Evolutionary conservation across 1,140 invertebrate genomes (phyloP).

Genomic region (Teleogryllus occipitalis): DNA sequence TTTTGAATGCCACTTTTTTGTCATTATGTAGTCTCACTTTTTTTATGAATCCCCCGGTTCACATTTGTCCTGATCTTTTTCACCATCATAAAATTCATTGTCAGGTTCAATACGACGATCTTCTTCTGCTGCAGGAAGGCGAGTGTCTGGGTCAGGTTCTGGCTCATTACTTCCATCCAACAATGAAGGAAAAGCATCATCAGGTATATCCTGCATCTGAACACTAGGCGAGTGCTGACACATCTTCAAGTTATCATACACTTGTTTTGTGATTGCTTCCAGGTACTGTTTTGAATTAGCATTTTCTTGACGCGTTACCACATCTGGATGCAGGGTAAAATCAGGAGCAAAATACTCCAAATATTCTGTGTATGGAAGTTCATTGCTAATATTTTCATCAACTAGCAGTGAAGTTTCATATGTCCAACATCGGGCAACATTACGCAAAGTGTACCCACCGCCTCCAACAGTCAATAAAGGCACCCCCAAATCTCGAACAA

Average conservation of each 20-base stretch:
- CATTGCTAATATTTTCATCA: slow-evolving; percentile 84
- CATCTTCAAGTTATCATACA: slow-evolving; percentile 82
- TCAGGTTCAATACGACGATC: slow-evolving; percentile 78
- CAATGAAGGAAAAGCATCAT: slow-evolving; percentile 54
- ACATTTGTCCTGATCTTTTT: slow-evolving; percentile 48
- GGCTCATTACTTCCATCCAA: slow-evolving; percentile 48
- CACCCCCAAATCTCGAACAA: slow-evolving; percentile 88
- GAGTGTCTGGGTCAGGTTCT: slow-evolving; percentile 63
- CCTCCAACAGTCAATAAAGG: slow-evolving; percentile 93
- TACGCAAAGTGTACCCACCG: slow-evolving; percentile 93
- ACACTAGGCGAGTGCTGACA: slow-evolving; percentile 82
- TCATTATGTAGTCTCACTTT: no score
- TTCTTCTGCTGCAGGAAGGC: slow-evolving; percentile 68
- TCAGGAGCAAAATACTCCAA: slow-evolving; percentile 93
- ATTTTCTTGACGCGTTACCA: slow-evolving; percentile 77
- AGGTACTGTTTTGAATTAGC: slow-evolving; percentile 88
- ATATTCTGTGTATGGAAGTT: slow-evolving; percentile 89
- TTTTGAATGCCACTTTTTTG: no score
- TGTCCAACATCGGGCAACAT: slow-evolving; percentile 98
- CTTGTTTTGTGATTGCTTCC: slow-evolving; percentile 75
- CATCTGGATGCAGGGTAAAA: slow-evolving; percentile 85
- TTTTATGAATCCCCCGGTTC: slow-evolving; percentile 15
- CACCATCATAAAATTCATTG: slow-evolving; percentile 91
- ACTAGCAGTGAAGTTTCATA: slow-evolving; percentile 94
- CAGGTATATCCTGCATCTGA: slow-evolving; percentile 80